Conservation (phyloP, 2,113 vertebrate genomes). For the Regulus satrapa region DNA sequence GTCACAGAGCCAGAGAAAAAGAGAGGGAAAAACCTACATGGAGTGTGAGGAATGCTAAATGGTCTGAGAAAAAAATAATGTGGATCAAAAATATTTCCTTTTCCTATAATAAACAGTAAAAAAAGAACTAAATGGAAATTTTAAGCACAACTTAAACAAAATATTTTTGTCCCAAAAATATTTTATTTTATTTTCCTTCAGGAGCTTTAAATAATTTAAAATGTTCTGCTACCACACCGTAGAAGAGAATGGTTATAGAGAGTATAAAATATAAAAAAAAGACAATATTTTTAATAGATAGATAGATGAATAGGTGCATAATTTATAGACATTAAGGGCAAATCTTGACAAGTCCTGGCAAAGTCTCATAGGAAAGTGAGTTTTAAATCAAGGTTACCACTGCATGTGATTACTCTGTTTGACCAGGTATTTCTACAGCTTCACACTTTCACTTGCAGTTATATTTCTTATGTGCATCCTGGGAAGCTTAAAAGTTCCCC, state of each 20-base stretch:
- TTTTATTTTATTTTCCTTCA: background rate
- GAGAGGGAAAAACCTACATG: accelerated
- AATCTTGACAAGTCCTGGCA: background rate
- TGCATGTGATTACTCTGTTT: background rate
- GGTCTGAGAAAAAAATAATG: background rate
- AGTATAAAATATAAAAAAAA: background rate
- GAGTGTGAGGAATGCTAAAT: background rate
- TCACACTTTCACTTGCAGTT: background rate
- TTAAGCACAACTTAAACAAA: too few species aligned
- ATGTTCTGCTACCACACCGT: background rate
- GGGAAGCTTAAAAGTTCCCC: background rate
- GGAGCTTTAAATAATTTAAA: background rate
- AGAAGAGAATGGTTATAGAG: background rate
- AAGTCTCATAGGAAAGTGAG: background rate
- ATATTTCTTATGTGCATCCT: background rate
- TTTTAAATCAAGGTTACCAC: background rate
- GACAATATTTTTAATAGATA: background rate
- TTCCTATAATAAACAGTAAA: background rate
- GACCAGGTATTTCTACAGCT: background rate
- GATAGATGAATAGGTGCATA: background rate
- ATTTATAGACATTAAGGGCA: background rate
- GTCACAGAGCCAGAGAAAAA: background rate
- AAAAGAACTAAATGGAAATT: too few species aligned
- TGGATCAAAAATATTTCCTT: background rate
- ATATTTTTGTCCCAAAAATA: background rate